Evolutionary conservation across 2,113 vertebrate genomes (phyloP), one percentile per base, ranked within the genome.

Genomic region (Chauna torquata): DNA sequence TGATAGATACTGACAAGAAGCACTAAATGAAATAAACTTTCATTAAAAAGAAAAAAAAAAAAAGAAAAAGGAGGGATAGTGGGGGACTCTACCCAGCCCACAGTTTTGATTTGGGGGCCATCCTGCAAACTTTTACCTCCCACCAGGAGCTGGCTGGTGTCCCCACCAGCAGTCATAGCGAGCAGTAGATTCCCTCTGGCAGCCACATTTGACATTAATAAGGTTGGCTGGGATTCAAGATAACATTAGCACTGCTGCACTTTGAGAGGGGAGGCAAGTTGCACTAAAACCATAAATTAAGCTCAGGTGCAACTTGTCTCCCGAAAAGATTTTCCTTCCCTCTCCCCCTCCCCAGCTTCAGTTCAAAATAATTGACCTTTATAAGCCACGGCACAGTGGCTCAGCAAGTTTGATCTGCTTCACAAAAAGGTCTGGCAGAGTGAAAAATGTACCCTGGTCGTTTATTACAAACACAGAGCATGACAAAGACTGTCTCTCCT

Each of bases 131-230:
- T 97, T 88, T 70, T 68, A 28, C 80, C 94, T 95, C 96, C 94
- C 89, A 79, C 66, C 58, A 93, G 92, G 70, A 96, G 88, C 59
- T 92, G 94, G 93, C 75, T 87, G 68, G 58, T 83, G 61, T 84
- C 80, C 78, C 88, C 50, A 85, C 19, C 82, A 88, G 92, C 72
- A 92, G 93, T 12, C 36, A 5, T n/a, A 77, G 64, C 1, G 1
- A 82, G 82, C 59, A 69, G 61, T 4, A 44, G 74, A 86, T 49
- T 64, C 82, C 74, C 54, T 38, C 62, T 42, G 78, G 88, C 92
- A 93, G 76, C 68, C 78, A 57, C 1, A 2, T 9, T 12, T 82
- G 94, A 79, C 28, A 7, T n/a, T 59, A 44, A 49, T 16, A 85
- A 85, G 71, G 55, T 13, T 94, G 96, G 81, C 92, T 50, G 17